These are phyloP conservation scores for Xylocopa sonorina DNA, from an alignment of 1,140 invertebrate genomes.

Conservation along the genomic window DNA sequence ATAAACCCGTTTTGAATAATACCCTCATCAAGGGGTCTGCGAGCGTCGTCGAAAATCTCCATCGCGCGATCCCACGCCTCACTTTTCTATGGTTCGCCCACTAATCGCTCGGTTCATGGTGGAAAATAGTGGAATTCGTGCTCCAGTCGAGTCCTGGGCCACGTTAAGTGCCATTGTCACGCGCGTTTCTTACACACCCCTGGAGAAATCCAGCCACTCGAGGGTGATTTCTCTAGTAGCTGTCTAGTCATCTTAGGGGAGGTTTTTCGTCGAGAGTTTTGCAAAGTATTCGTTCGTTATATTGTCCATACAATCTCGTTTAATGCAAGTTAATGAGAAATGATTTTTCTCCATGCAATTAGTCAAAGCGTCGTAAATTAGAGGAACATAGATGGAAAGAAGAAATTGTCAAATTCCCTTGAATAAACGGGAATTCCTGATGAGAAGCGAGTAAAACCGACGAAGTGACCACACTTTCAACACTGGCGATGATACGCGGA, in stretches of 20 bases:
- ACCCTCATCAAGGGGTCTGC: constrained; percentile 44
- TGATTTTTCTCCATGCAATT: constrained; percentile 9
- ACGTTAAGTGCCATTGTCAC: background rate
- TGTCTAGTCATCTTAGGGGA: too few relatives aligned
- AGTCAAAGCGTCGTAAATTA: background rate
- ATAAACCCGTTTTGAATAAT: constrained; percentile 55
- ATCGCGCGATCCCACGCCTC: background rate
- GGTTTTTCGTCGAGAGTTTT: too few relatives aligned
- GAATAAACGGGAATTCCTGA: constrained; percentile 56
- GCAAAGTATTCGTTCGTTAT: too few relatives aligned
- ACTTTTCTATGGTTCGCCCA: background rate
- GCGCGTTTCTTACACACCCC: background rate
- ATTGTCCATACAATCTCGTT: too few relatives aligned
- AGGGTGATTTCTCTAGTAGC: background rate
- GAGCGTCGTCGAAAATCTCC: constrained; percentile 36
- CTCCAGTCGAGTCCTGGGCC: background rate
- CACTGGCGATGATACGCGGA: constrained; percentile 25
- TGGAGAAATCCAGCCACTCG: background rate
- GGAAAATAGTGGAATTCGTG: background rate
- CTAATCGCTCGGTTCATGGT: background rate
- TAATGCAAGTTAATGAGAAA: too few relatives aligned
- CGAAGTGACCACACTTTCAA: constrained; percentile 17
- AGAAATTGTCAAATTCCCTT: constrained; percentile 60
- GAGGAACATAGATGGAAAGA: constrained; percentile 46
- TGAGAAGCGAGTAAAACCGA: constrained; percentile 36